Base-by-base conservation (phyloP, 2,113 vertebrate genomes). In the Cyphomyrus discorhynchus region DNA sequence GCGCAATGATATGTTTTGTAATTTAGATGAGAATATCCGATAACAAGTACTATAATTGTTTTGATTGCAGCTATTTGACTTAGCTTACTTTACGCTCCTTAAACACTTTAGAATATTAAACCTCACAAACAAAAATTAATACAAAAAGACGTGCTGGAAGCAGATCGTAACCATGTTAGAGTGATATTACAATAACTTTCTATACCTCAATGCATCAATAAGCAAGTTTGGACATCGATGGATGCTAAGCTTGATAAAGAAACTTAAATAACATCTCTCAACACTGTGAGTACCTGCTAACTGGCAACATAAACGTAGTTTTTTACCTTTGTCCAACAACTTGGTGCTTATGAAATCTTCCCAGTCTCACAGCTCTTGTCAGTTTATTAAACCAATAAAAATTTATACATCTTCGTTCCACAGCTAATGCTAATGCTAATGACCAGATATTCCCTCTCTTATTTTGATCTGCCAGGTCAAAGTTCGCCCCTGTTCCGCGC, bases 391-490 rank as follows among this genome's bases (percentile, higher is more conserved):
- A 46, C 13, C 27, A 11, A 19, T 19, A 46, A 19, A 35, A 24
- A 45, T 24, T 82, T 46, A 46, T 24, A 27, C 8, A 47, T n/a
- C 17, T 24, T 4, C 53, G 31, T 82, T 8, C 19, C 42, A 47
- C 42, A 84, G 45, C 82, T 84, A 47, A 84, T n/a, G 82, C 80
- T 83, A 46, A 83, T 24, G 80, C 82, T 84, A 84, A 9, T 84
- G 21, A 82, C 46, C 31, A 39, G 66, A 31, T 27, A 35, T 89
- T 89, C 88, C 88, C 88, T 80, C 88, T 19, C 70, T 80, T 74
- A 8, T 52, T 89, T 89, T 83, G 88, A 89, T 47, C 88, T 53
- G 49, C 47, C 74, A 56, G 88, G 31, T 89, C 77, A 89, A 89
- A 89, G 88, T 50, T 56, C 47, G 39, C 52, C 2, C 3, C 8